A percentile compares a stretch with the other conserved stretches of the same genome.
These are phyloP conservation scores for Antigone vipio DNA, from an alignment of 2,113 vertebrate species.

Conservation along the genomic window DNA sequence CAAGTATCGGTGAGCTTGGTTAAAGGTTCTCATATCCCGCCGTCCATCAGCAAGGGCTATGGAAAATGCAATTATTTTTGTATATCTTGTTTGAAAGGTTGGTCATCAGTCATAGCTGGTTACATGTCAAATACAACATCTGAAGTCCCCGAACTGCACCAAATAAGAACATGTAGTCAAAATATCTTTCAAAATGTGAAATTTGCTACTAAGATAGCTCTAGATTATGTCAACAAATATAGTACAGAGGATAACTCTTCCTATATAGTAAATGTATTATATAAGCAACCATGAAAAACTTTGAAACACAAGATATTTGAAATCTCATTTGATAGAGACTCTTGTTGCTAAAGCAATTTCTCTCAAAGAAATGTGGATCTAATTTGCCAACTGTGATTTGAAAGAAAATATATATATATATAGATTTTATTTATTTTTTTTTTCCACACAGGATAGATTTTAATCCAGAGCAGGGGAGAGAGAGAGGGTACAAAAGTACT, in stretches of 20 bases:
- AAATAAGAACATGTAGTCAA: not conserved
- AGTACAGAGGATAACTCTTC: not conserved
- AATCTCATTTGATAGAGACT: slow-evolving; percentile 3
- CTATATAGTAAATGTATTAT: not conserved
- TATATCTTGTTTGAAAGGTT: not conserved
- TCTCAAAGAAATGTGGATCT: not conserved
- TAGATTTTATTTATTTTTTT: not conserved
- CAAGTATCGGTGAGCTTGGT: not conserved
- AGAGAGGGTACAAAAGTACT: not conserved
- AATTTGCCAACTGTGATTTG: slow-evolving; percentile 16
- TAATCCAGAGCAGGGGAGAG: not conserved
- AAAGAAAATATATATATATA: not conserved
- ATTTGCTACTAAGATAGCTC: not conserved
- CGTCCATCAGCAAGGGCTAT: not conserved
- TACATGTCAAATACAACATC: not conserved
- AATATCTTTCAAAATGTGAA: slow-evolving; percentile 1
- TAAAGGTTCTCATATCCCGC: not conserved
- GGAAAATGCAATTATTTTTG: not conserved
- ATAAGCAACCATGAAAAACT: not conserved
- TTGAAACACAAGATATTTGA: slow-evolving; percentile 10
- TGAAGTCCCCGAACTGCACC: not conserved
- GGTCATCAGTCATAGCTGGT: not conserved
- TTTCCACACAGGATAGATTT: not conserved
- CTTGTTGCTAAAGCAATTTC: not conserved
- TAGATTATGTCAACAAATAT: not conserved